Evolutionary conservation across 1,140 invertebrate genomes (phyloP).

Genomic region (Berghia stephanieae): DNA sequence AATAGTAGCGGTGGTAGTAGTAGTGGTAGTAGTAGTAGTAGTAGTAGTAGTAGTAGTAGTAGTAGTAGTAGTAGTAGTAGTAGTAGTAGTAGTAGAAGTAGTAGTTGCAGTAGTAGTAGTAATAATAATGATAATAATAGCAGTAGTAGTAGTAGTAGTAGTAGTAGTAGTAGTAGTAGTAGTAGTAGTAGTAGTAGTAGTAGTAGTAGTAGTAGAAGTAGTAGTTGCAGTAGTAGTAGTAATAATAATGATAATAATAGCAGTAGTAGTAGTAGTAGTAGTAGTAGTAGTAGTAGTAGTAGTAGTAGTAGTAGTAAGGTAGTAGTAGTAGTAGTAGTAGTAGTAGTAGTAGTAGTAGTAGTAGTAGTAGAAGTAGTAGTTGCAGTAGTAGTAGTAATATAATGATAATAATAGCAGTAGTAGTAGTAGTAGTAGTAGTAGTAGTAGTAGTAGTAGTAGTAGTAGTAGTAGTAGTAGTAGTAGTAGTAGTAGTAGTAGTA

Average conservation of each 20-base stretch:
- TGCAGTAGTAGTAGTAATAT: too few relatives aligned
- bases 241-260: too few relatives aligned
- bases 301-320: not conserved
- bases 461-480: constrained; percentile 7
- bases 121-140: not conserved
- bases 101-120: constrained; percentile 6
- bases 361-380: not conserved
- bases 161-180: constrained; percentile 7
- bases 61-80: constrained; percentile 7
- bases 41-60: constrained; percentile 7
- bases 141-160: constrained; percentile 3
- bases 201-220: not conserved
- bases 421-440: constrained; percentile 4
- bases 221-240: too few relatives aligned
- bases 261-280: not conserved
- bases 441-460: constrained; percentile 4
- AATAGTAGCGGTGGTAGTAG: not conserved
- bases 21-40: not conserved
- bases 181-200: not conserved
- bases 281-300: not conserved
- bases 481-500: not conserved
- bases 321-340: not conserved
- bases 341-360: not conserved
- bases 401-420: too few relatives aligned
- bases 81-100: constrained; percentile 3